These are phyloP conservation scores for Fregetta grallaria DNA, from an alignment of 2,113 vertebrate genomes.

Conservation along the genomic window DNA sequence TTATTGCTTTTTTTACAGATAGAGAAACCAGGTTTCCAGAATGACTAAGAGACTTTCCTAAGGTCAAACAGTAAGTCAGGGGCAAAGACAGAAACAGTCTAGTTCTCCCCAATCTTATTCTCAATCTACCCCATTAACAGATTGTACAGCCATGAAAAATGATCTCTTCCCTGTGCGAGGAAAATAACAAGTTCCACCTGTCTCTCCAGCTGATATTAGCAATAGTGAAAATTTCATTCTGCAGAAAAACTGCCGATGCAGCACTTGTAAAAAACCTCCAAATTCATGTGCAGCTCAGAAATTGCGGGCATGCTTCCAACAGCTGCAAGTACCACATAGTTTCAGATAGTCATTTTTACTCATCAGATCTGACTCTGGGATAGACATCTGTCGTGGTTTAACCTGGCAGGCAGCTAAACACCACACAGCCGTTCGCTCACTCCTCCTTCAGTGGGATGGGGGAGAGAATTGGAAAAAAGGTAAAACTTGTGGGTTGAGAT, in stretches of 20 bases:
- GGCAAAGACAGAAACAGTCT: background rate
- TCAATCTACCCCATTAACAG: background rate
- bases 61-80: background rate
- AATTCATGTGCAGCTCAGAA: slow-evolving; percentile 50
- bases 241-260: slow-evolving; percentile 44
- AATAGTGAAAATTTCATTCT: slow-evolving; percentile 46
- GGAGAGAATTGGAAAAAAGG: background rate
- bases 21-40: background rate
- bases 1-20: background rate
- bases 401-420: background rate
- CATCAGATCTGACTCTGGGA: background rate
- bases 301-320: background rate
- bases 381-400: background rate
- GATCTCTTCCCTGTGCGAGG: background rate
- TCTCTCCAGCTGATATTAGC: slow-evolving; percentile 43
- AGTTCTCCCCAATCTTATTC: background rate
- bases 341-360: slow-evolving; percentile 8
- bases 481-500: background rate
- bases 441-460: background rate
- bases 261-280: slow-evolving; percentile 30
- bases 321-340: slow-evolving; percentile 42
- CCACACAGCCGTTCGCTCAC: background rate
- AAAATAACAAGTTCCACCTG: slow-evolving; percentile 45
- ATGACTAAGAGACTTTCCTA: background rate
- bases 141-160: background rate